Base-by-base conservation (phyloP, 2,113 vertebrate genomes). In the Ictalurus furcatus region DNA sequence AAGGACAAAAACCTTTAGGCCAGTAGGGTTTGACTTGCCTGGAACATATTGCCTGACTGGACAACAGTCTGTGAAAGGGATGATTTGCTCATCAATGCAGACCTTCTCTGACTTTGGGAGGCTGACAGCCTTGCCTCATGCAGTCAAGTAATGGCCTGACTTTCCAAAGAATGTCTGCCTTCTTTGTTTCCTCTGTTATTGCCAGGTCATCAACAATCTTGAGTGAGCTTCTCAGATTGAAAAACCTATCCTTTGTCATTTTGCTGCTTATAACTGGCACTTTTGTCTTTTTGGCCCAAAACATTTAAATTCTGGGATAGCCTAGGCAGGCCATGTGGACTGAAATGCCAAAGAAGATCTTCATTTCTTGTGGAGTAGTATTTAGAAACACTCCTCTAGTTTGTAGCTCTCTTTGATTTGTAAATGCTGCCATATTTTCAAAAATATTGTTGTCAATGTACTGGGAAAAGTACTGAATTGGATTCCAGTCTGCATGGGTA, bases 131-230 rank as follows among this genome's bases (percentile, higher is more conserved):
- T 89, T 92, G 81, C 40, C 25, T 40, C 58, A 85, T 54, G 67
- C 34, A 0, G 28, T 92, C 85, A 30, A 91, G 86, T 1, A 93
- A 13, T 84, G 88, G 80, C 16, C 88, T 87, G 40, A 90, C 84
- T 92, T 30, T 92, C 92, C 92, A 91, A 61, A 91, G 65, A 74
- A 85, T 86, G 28, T 90, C 89, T 69, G n/a, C 40, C n/a, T 89
- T 44, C 69, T 90, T 92, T 71, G 40, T 30, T 23, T 88, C 84
- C 4, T 91, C 87, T 11, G 58, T 87, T 52, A 90, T 54, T 84
- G 58, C 81, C n/a, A 91, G 80, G 56, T 91, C 88, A 90, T 84
- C 13, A 5, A 90, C 85, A 80, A 92, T 71, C 48, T 92, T 91
- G 5, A 90, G n/a, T 14, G 89, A 90, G 59, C 16, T 89, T 61